Conservation (phyloP, 2,113 vertebrate genomes). For the Upupa epops region DNA sequence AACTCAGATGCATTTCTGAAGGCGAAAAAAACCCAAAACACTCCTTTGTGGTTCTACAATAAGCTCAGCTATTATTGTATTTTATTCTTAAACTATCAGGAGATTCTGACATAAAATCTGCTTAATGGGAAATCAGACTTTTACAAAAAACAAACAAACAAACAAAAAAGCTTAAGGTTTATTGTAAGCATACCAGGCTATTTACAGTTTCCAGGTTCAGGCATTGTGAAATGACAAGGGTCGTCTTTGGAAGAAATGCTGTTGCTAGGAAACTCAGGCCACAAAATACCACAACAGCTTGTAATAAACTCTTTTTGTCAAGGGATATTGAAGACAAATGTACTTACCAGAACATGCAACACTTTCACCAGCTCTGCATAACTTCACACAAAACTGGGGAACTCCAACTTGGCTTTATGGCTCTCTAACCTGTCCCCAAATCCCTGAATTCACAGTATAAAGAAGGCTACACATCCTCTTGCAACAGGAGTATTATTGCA, state of each 20-base stretch:
- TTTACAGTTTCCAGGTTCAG: constrained; percentile 11
- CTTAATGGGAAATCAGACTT: neutral
- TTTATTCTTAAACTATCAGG: neutral
- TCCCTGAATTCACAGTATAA: neutral
- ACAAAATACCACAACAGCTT: neutral
- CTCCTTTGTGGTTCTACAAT: neutral
- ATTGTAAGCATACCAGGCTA: neutral
- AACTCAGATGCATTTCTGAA: neutral
- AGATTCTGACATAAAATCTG: neutral
- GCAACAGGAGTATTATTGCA: neutral
- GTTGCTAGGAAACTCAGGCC: constrained; percentile 32
- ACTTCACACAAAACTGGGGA: neutral
- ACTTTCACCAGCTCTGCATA: neutral
- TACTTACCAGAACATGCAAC: neutral
- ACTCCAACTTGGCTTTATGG: rapidly evolving
- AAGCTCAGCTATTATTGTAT: neutral
- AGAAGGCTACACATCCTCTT: neutral
- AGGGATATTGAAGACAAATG: neutral
- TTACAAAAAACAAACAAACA: too few species aligned
- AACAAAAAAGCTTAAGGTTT: constrained; percentile 21
- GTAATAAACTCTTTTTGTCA: neutral
- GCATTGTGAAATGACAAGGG: neutral
- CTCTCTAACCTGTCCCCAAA: neutral
- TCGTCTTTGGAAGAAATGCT: neutral
- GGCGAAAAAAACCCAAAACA: neutral